Evolutionary conservation across 2,888 invertebrate species (phyloP).

Genomic region (Gisinianus flammeolus): DNA sequence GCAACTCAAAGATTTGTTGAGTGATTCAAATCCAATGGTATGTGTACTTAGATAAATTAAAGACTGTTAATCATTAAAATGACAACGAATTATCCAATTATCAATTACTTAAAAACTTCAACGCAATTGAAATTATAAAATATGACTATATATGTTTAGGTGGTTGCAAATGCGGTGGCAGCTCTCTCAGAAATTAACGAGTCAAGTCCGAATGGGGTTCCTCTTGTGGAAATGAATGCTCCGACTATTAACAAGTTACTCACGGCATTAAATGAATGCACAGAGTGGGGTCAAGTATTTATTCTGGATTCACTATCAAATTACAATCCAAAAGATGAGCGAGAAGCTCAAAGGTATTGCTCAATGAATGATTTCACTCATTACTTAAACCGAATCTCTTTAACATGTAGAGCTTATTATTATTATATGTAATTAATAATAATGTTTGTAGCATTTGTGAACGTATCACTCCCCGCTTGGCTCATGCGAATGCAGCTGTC

Average conservation of each 20-base stretch:
- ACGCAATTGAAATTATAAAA: background rate
- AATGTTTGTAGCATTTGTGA: conserved; percentile 79
- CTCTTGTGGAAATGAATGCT: conserved; percentile 94
- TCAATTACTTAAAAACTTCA: background rate
- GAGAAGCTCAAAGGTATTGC: conserved; percentile 85
- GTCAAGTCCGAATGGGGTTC: conserved; percentile 91
- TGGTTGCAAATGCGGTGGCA: conserved; percentile 98
- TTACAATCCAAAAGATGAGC: conserved; percentile 94
- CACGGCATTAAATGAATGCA: conserved; percentile 98
- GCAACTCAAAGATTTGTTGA: conserved; percentile 92
- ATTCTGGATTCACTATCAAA: conserved; percentile 97
- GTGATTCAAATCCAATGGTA: conserved; percentile 99
- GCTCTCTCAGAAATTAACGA: conserved; percentile 98
- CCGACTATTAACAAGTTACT: conserved; percentile 97
- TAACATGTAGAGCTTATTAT: too few relatives aligned
- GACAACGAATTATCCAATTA: background rate
- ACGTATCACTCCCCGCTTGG: conserved; percentile 93
- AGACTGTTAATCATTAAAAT: too few relatives aligned
- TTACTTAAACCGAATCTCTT: too few relatives aligned
- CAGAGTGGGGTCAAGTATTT: conserved; percentile 99
- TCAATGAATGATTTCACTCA: too few relatives aligned
- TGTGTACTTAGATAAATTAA: too few relatives aligned
- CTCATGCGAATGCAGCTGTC: conserved; percentile 99
- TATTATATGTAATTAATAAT: background rate
- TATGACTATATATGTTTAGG: conserved; percentile 61